A percentile compares a stretch with the other conserved stretches of the same genome.
Conservation (phyloP, 2,888 invertebrate species). For the Spodoptera exigua region DNA sequence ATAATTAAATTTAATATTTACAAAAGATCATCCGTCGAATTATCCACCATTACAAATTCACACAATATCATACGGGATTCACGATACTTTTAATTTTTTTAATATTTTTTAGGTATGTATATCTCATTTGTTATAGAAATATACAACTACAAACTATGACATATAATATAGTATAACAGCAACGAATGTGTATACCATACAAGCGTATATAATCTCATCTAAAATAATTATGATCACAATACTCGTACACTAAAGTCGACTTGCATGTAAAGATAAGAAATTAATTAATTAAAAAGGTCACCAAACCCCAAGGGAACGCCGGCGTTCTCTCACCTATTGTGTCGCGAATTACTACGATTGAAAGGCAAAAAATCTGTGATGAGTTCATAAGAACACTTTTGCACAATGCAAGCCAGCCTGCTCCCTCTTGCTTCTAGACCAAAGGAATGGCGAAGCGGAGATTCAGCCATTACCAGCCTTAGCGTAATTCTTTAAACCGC, state of each 20-base stretch:
- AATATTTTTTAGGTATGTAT: slow-evolving; percentile 19
- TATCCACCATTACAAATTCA: not conserved
- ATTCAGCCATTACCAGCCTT: no score
- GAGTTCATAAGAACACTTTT: no score
- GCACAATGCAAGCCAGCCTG: no score
- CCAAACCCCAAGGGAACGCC: no score
- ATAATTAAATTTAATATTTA: no score
- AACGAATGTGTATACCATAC: slow-evolving; percentile 52
- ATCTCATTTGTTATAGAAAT: slow-evolving; percentile 51
- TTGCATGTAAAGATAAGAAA: slow-evolving; percentile 14
- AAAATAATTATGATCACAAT: slow-evolving; percentile 56
- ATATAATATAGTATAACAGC: slow-evolving; percentile 48
- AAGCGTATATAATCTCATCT: slow-evolving; percentile 55
- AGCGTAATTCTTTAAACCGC: no score
- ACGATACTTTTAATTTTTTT: slow-evolving; percentile 20
- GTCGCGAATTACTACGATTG: no score
- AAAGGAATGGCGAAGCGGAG: no score
- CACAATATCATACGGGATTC: slow-evolving; percentile 15
- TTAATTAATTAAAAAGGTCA: no score
- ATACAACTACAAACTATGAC: slow-evolving; percentile 51
- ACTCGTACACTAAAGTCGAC: slow-evolving; percentile 29
- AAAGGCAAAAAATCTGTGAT: no score
- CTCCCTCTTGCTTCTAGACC: no score
- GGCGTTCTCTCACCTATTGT: no score
- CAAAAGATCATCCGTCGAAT: not conserved